Conservation (phyloP, 2,797 vertebrate species). For the Enteromius paludinosus region DNA sequence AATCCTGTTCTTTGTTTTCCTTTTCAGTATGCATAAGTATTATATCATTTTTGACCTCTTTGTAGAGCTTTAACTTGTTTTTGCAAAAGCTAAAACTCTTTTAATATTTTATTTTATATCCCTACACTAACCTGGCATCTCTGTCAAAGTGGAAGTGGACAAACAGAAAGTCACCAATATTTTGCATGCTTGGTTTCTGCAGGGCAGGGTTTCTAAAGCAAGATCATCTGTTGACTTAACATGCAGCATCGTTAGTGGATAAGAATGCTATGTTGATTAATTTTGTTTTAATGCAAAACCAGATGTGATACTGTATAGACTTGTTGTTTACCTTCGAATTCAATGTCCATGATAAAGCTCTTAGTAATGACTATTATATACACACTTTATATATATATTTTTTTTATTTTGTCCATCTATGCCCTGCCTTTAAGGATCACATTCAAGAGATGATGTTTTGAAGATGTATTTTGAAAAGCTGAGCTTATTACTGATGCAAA, state of each 20-base stretch:
- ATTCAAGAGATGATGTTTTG: constrained; percentile 2
- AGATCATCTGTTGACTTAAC: not conserved
- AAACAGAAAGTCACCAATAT: not conserved
- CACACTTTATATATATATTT: not conserved
- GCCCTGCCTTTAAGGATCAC: not conserved
- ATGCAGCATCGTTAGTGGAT: not conserved
- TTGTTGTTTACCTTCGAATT: not conserved
- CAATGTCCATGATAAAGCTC: not conserved
- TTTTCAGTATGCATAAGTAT: not conserved
- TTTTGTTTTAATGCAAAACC: constrained; percentile 1
- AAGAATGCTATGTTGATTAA: not conserved
- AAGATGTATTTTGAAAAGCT: constrained; percentile 18
- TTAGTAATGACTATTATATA: constrained; percentile 7
- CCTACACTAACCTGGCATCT: not conserved
- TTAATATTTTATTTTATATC: not conserved
- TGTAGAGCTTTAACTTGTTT: not conserved
- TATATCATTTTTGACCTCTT: not conserved
- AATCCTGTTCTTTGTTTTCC: not conserved
- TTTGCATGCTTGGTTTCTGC: not conserved
- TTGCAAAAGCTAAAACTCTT: not conserved
- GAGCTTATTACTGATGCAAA: constrained; percentile 27
- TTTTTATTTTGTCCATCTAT: not conserved
- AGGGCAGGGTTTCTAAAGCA: not conserved
- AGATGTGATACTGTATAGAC: not conserved
- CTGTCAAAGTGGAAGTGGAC: not conserved